Base-by-base conservation (phyloP, 2,797 vertebrate genomes). In the Neoniphon sammara region DNA sequence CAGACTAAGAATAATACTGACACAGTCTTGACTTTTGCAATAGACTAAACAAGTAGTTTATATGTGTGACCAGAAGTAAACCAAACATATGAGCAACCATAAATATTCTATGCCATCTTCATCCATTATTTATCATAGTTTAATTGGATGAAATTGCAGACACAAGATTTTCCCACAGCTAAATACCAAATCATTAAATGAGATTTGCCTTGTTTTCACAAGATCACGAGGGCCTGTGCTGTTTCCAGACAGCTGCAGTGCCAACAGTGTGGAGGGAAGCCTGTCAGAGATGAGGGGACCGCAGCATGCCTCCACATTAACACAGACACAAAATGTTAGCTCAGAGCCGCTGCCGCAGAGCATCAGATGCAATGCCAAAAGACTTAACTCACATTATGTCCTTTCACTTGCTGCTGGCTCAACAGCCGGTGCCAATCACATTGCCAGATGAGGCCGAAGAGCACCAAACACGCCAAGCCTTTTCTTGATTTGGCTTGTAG, bases 401-500 rank as follows among this genome's bases (percentile, higher is more conserved):
- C 27, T 60, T 79, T 75, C 59, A 63, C 56, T 42, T 30, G 3
- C 27, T 27, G 42, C 60, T 31, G 52, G 39, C 46, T 27, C 5
- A 27, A n/a, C 61, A 65, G 50, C 53, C 6, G 20, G 44, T 55
- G 50, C 27, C 54, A 56, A 20, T n/a, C 46, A 21, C 62, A 25
- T 9, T 1, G 23, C 30, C 74, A 66, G 73, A 80, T 65, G 53
- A 75, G 53, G 52, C 72, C 56, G 56, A 77, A 73, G 56, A 55
- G 67, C 44, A 55, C 2, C 5, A 17, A 59, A 72, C 27, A 70
- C 2, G 12, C 20, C 63, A 42, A 81, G 66, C 62, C 62, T 65
- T 70, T 54, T 47, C 61, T 18, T 50, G 53, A 42, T 63, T 85
- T 30, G 68, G 62, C 67, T 30, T 78, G 58, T 47, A 66, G 50